Evolutionary conservation across 2,113 vertebrate species (phyloP), one percentile per base, ranked within the genome.

Genomic region (Zootoca vivipara): DNA sequence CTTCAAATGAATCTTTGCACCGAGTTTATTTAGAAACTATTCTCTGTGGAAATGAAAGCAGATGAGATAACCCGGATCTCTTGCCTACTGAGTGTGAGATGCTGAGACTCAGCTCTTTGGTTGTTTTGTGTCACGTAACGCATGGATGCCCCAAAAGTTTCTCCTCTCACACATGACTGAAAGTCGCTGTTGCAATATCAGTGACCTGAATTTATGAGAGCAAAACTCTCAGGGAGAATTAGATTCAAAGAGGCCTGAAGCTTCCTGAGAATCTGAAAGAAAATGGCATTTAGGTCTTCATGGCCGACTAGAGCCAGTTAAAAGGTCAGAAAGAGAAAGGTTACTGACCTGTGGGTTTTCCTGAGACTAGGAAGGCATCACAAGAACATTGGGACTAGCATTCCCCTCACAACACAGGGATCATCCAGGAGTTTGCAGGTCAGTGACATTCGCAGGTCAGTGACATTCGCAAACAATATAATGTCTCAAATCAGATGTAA

Each of bases 291-390:
- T 95, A 85, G 13, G 87, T 91, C 96, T 97, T 97, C 96, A 97
- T 95, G 96, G 96, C 94, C 95, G 93, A 90, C 93, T 97, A 95
- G 95, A 96, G 93, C 91, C 13, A 89, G 95, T 96, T 96, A 96
- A 97, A 96, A 96, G 95, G 90, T 96, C 95, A 96, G 88, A 94
- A 97, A 96, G 94, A 96, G 96, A 83, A 97, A 97, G 96, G 94
- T 95, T 96, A 95, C 83, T 97, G 97, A 96, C 96, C 96, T 93
- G 89, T 94, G 93, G 92, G 93, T 95, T 95, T 96, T 94, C 96
- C 92, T 89, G 92, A 91, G 91, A 92, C 88, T 80, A 86, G 73
- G 86, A 93, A 89, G 86, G 87, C 90, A 92, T 40, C 33, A 16
- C 33, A 65, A 89, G 33, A 12, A 73, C 90, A 92, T 92, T 90